Base-by-base conservation (phyloP, 2,888 invertebrate genomes). In the Molorchus minor region DNA sequence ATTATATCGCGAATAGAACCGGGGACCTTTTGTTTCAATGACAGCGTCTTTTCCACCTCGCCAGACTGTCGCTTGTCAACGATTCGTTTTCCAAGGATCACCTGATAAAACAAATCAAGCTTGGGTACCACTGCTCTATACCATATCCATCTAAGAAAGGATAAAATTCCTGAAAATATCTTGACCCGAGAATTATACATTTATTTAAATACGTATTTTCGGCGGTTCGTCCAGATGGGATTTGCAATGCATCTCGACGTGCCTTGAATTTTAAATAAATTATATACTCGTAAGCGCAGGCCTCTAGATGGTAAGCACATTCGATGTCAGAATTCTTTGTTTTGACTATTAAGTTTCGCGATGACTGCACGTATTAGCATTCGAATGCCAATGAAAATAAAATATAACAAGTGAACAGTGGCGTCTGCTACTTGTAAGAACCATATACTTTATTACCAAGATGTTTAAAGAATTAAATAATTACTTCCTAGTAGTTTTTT, bases 181-280 rank as follows among this genome's bases (percentile, higher is more conserved):
- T 33, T 33, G 33, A 33, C 33, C 33, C 33, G 5, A 3, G 33
- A n/a, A 33, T 33, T 33, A n/a, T n/a, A n/a, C n/a, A n/a, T n/a
- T n/a, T n/a, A n/a, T n/a, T n/a, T n/a, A n/a, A n/a, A n/a, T 25
- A 25, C 4, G 12, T 33, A 33, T 33, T 33, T 33, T 33, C 12
- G 33, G 7, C n/a, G 33, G 12, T 33, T 33, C 12, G 33, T 10
- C 33, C 33, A 33, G 33, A 12, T 33, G 33, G 33, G 33, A 12
- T 33, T 10, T 12, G 33, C 33, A 33, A 33, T 33, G 33, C 33
- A 33, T 33, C 33, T n/a, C 33, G 12, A 12, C 33, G n/a, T 33
- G 33, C 33, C 33, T 33, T 33, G 33, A 33, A 33, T 33, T n/a
- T n/a, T 33, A n/a, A 25, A 33, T 33, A 33, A 10, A 33, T 33